Percentiles rank a stretch among this genome's conserved stretches.
Conservation (phyloP, 2,888 invertebrate species). For the Drosophila merina region DNA sequence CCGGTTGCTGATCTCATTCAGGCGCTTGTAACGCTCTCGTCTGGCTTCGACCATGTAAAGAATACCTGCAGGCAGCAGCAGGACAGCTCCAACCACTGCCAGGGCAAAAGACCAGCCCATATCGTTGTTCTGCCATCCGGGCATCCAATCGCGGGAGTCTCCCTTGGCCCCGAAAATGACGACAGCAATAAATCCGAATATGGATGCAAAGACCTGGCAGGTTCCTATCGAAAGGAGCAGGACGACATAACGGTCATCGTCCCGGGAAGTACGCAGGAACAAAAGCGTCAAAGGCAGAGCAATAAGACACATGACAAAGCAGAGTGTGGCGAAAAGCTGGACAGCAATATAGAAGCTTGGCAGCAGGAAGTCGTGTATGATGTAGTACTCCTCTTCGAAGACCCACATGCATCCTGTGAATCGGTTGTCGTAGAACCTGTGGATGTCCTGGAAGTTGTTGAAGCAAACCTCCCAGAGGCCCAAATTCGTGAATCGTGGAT, state of each 20-base stretch:
- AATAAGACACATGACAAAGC: constrained; percentile 91
- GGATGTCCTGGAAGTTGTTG: constrained; percentile 92
- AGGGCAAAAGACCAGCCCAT: constrained; percentile 97
- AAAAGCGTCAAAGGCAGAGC: constrained; percentile 90
- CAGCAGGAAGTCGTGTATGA: constrained; percentile 94
- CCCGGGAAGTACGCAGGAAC: constrained; percentile 90
- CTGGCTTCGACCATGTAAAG: constrained; percentile 93
- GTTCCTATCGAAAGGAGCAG: constrained; percentile 90
- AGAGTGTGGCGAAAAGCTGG: constrained; percentile 96
- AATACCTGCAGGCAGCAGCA: constrained; percentile 90
- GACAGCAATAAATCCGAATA: constrained; percentile 92
- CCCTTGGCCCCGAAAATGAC: constrained; percentile 95
- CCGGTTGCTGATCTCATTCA: constrained; percentile 88
- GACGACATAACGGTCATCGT: constrained; percentile 90
- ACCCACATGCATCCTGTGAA: constrained; percentile 98
- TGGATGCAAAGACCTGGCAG: constrained; percentile 89
- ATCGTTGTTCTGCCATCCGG: constrained; percentile 97
- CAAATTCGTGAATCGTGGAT: constrained; percentile 92
- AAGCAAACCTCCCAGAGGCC: constrained; percentile 99
- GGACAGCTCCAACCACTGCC: constrained; percentile 91
- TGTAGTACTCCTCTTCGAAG: constrained; percentile 98
- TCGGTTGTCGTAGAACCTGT: constrained; percentile 92
- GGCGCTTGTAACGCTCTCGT: constrained; percentile 89
- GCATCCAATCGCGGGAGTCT: constrained; percentile 97
- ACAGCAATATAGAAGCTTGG: constrained; percentile 97